Percentiles rank a stretch among this genome's conserved stretches.
Conservation (phyloP, 2,797 vertebrate species). For the Chaetodon trifasciatus region DNA sequence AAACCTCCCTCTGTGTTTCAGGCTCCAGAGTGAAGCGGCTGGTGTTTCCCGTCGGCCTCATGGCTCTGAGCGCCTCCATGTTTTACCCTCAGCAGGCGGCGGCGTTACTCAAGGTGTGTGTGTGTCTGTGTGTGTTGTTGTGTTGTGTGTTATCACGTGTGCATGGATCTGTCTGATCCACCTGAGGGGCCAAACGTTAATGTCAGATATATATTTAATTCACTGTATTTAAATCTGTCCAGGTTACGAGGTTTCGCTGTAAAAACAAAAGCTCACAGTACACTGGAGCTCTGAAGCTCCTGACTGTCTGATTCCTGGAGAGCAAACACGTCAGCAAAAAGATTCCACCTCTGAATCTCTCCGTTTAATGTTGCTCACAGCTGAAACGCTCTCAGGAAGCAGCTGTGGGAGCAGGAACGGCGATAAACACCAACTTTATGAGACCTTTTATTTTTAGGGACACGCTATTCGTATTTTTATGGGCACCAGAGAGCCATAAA, state of each 20-base stretch:
- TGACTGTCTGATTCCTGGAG: too few species aligned
- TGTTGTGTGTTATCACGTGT: background rate
- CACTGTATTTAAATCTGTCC: too few species aligned
- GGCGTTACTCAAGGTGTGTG: conserved; percentile 84
- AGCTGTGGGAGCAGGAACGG: conserved; percentile 22
- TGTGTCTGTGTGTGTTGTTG: background rate
- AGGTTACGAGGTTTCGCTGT: too few species aligned
- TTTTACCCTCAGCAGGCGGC: conserved; percentile 94
- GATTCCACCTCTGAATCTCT: background rate
- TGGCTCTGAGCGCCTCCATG: conserved; percentile 91
- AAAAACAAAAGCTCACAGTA: too few species aligned
- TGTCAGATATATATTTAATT: too few species aligned
- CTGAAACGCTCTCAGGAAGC: conserved; percentile 26
- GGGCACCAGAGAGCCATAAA: background rate
- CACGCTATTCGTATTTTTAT: background rate
- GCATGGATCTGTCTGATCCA: too few species aligned
- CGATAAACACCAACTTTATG: background rate
- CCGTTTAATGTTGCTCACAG: background rate
- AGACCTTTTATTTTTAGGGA: background rate
- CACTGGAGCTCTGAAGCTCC: too few species aligned
- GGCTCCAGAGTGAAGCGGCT: conserved; percentile 92
- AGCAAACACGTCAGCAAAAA: background rate
- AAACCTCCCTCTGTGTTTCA: conserved; percentile 62
- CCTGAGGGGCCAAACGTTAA: too few species aligned
- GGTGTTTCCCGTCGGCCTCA: conserved; percentile 88